Conservation (phyloP, 1,140 invertebrate species). For the Hylyphantes graminicola region DNA sequence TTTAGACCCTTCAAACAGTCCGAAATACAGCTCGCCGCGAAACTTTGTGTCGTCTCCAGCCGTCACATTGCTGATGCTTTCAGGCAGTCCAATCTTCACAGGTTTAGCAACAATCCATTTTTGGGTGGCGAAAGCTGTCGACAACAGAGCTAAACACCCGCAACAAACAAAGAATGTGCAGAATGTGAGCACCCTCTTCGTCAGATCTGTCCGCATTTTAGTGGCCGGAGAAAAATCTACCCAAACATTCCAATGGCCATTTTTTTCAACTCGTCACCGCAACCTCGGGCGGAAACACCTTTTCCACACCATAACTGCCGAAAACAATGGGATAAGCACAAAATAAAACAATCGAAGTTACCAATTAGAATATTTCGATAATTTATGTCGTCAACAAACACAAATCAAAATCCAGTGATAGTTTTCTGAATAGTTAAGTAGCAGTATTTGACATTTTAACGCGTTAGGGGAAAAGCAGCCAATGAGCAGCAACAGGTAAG, state of each 20-base stretch:
- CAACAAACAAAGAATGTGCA: constrained; percentile 88
- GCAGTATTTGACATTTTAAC: not conserved
- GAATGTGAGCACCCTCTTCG: constrained; percentile 84
- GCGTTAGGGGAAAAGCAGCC: not conserved
- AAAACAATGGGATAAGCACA: not conserved
- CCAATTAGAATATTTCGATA: not conserved
- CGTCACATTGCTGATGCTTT: constrained; percentile 70
- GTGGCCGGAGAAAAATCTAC: not conserved
- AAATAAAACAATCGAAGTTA: not conserved
- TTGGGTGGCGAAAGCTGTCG: constrained; percentile 86
- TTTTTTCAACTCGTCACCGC: constrained; percentile 4
- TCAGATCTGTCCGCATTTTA: constrained; percentile 69
- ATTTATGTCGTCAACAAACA: not conserved
- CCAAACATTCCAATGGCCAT: not conserved
- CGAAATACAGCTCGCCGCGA: constrained; percentile 83
- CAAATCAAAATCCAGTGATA: not conserved
- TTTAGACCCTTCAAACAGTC: constrained; percentile 85
- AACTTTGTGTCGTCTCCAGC: constrained; percentile 69
- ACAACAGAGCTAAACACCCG: constrained; percentile 82
- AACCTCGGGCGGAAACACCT: not conserved
- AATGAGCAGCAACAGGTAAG: constrained; percentile 6
- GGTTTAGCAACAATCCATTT: constrained; percentile 87
- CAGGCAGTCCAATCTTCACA: constrained; percentile 70
- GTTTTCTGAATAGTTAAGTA: constrained; percentile 3
- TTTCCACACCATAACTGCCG: not conserved